These are phyloP conservation scores for Nyleta sp. DNA, from an alignment of 2,888 invertebrate genomes.

Conservation along the genomic window DNA sequence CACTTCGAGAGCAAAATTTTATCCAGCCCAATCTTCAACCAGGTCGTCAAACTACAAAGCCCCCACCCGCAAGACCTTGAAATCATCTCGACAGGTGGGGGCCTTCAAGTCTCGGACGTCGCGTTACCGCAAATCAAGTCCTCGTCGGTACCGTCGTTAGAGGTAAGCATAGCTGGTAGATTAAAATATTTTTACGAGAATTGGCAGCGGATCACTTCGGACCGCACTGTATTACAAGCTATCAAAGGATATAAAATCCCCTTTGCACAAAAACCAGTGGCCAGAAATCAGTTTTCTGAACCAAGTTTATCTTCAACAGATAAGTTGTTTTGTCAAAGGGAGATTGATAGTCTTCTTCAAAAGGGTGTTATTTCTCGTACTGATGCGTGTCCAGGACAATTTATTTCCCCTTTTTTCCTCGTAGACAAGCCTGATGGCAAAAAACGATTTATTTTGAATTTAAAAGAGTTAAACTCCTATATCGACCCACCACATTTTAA, in stretches of 20 bases:
- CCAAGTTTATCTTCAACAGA: neutral
- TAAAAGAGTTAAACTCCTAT: constrained; percentile 2
- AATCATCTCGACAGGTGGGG: neutral
- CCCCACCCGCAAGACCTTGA: neutral
- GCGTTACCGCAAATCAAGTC: neutral
- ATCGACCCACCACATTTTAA: constrained; percentile 8
- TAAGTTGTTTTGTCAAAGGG: neutral
- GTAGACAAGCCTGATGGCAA: neutral
- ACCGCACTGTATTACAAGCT: neutral
- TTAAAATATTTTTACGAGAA: neutral
- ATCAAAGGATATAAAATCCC: constrained; percentile 14
- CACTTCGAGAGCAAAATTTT: neutral
- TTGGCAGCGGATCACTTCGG: neutral
- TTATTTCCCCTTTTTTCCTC: neutral
- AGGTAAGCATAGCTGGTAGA: constrained; percentile 19
- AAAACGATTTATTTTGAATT: constrained; percentile 11
- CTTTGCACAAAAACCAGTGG: neutral
- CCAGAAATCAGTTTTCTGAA: neutral
- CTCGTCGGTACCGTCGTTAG: constrained; percentile 7
- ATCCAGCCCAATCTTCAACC: neutral
- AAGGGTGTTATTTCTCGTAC: neutral
- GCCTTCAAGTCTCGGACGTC: neutral
- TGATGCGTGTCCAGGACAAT: neutral
- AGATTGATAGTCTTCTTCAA: neutral
- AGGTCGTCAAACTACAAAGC: constrained; percentile 15